Base-by-base conservation (phyloP, 1,140 invertebrate genomes). In the Mylabris phalerata region DNA sequence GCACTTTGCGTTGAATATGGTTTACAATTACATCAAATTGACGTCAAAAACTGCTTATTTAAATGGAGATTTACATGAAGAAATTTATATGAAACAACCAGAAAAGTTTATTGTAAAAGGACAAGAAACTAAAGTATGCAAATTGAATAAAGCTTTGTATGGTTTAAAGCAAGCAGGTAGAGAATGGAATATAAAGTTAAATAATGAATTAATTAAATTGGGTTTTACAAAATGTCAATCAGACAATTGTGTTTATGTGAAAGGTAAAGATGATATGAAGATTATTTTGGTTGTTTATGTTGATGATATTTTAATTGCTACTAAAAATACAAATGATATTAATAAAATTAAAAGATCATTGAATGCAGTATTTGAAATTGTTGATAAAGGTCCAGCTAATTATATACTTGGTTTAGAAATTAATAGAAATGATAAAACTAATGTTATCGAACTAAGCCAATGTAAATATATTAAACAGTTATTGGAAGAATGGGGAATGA, bases 101-200 rank as follows among this genome's bases (percentile, higher is more conserved):
- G 49, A 75, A 27, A 70, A 19, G 66, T 9, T 51, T 67, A 10
- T 32, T 57, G 1, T 27, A 62, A 50, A 68, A 27, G 55, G 41
- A 6, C 45, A 60, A 56, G 13, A 49, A 57, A 39, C 38, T 26
- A 61, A 49, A 64, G 64, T 69, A 50, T 74, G 62, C 24, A 64
- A 49, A 19, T 41, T 77, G 9, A 70, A 67, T 25, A 75, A 73
- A 59, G 69, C 67, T 10, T 24, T 79, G 4, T 78, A 78, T 59
- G 73, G 73, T 3, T 52, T 78, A 6, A n/a, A 77, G 57, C 75
- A 80, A 60, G 69, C 73, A 47, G 73, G 62, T 50, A 10, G 7
- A 11, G 32, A 59, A 39, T 40, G 67, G 41, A 45, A 63, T 55
- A 47, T 57, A 55, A 65, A 67, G 45, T 13, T 1, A 13, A 13